Conservation (phyloP, 1,140 invertebrate genomes). For the Grapholita molesta region DNA sequence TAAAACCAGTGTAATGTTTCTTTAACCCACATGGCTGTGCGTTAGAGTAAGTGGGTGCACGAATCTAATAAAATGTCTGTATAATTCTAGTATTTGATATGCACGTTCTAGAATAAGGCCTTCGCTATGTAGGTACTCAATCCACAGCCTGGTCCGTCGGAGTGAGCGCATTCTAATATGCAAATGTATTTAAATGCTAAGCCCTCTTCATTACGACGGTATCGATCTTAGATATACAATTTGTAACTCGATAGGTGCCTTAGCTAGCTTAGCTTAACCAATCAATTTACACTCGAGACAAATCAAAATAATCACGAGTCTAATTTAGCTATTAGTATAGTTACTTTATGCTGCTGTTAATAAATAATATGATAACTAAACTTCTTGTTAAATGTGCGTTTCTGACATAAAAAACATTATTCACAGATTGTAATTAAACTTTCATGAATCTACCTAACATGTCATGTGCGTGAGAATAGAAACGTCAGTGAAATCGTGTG, state of each 20-base stretch:
- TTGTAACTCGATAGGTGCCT: conserved; percentile 70
- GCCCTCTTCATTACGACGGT: conserved; percentile 73
- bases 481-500: no score
- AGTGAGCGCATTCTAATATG: conserved; percentile 74
- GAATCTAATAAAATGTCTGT: neutral
- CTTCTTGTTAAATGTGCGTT: neutral
- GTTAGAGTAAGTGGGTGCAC: neutral
- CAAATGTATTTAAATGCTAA: conserved; percentile 77
- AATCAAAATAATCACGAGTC: neutral
- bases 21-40: neutral
- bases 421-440: no score
- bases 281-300: conserved; percentile 42
- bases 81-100: neutral
- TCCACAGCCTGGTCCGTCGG: conserved; percentile 33
- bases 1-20: neutral
- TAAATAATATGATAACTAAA: neutral
- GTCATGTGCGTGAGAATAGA: no score
- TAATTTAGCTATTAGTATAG: neutral
- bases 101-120: neutral
- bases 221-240: conserved; percentile 77
- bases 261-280: conserved; percentile 46
- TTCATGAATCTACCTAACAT: no score
- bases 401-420: neutral
- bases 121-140: conserved; percentile 20
- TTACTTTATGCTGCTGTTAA: neutral